Base-by-base conservation (phyloP, 2,797 vertebrate genomes). In the Acrocephalus scirpaceus region DNA sequence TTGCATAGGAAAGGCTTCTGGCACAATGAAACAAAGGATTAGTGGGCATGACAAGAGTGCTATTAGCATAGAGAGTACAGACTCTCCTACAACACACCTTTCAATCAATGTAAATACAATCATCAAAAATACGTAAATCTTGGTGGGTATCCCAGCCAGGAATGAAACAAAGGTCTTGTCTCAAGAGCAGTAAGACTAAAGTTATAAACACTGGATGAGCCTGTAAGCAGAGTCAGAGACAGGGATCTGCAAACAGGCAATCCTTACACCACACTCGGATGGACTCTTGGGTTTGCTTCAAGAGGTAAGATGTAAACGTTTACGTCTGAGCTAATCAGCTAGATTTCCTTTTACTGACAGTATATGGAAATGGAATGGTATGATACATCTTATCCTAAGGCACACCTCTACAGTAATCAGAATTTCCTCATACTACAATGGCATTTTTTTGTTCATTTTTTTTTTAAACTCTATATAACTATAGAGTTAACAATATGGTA, bases 1-100 rank as follows among this genome's bases (percentile, higher is more conserved):
- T 98, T 97, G 95, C 97, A 97, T 97, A 97, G 94, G 86, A 97
- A 98, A 98, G 95, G 90, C 93, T 97, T 96, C 65, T 87, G 92
- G 86, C 87, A 93, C 95, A 91, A 40, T 27, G 91, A 97, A 97
- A 97, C 93, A 97, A 97, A 98, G 93, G 96, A 94, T 96, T 93
- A 92, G 79, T 76, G 96, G 96, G 90, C 88, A 96, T 74, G 91
- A 92, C 85, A 90, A 88, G 84, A 95, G 88, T 57, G 26, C 20
- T 88, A 91, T 97, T 97, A 97, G 93, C 96, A 96, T 83, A 97
- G 74, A 93, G 77, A 80, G 70, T 89, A 93, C 25, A 78, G 82
- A 93, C 86, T 96, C 82, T 93, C 86, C 80, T 94, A 75, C 72
- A 88, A 90, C 85, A 54, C 47, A 61, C 58, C 77, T 77, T 77